Base-by-base conservation (phyloP, 2,797 vertebrate species). In the Tokudaia tokunoshimensis region DNA sequence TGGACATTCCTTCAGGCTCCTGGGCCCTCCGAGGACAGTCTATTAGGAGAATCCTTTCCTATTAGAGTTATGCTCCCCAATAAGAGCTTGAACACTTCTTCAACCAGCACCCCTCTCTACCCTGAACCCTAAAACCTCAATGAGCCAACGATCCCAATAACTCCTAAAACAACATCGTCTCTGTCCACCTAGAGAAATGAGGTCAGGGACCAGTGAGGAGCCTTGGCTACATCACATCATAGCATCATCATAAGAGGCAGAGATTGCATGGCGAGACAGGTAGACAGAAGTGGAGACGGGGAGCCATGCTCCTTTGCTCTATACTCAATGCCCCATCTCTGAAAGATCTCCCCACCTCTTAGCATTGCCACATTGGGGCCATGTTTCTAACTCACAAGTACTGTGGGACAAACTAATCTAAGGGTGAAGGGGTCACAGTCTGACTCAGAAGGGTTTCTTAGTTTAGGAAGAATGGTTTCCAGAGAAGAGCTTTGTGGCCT, bases 1-100 rank as follows among this genome's bases (percentile, higher is more conserved):
- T 57, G 34, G 24, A 84, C 2, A 78, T 1, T 20, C 63, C 76
- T 70, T 47, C 22, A 19, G 37, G 24, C 7, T 93, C 47, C 65
- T 70, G 26, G 14, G n/a, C 89, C 22, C 63, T 91, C 84, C 44
- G 78, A 93, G 44, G 52, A 96, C 82, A 13, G 67, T 95, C 61
- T 94, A 63, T 86, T 63, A 87, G n/a, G n/a, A 4, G 24, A 86
- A 78, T 80, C 65, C 41, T 89, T 50, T 94, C 52, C 26, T 47
- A 2, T n/a, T 92, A 93, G 13, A 57, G 57, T 24, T 78, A 37
- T 67, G 8, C 24, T 92, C 76, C 90, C 82, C 65, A 90, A 5
- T 50, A 61, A 63, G n/a, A 83, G 3, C 44, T 47, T 59, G 4
- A 17, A 31, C 37, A 24, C 55, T 78, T 65, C 41, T 55, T 59